These are phyloP conservation scores for Apis florea DNA, from an alignment of 1,140 invertebrate genomes.

Conservation along the genomic window DNA sequence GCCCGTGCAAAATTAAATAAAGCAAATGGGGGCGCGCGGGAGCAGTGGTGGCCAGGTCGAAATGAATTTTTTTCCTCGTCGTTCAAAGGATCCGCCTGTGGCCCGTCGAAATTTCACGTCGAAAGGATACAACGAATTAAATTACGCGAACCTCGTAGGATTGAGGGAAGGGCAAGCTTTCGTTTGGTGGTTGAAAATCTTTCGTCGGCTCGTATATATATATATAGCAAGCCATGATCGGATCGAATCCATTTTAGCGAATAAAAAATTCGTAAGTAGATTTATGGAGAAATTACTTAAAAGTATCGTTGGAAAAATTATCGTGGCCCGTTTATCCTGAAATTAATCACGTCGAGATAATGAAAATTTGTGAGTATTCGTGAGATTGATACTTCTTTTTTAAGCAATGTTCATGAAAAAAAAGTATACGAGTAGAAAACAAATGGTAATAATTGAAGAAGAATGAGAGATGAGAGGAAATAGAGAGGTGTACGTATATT, in stretches of 20 bases:
- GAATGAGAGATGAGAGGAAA: too few relatives aligned
- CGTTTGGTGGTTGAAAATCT: background rate
- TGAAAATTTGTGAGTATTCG: too few relatives aligned
- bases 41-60: background rate
- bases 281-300: background rate
- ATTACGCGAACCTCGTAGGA: background rate
- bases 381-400: too few relatives aligned
- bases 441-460: too few relatives aligned
- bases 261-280: background rate
- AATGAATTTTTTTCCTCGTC: background rate
- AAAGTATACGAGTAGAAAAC: too few relatives aligned
- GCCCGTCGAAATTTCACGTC: background rate
- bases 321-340: too few relatives aligned
- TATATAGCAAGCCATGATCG: too few relatives aligned
- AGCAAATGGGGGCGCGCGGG: background rate
- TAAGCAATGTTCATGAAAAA: too few relatives aligned
- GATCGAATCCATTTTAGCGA: background rate
- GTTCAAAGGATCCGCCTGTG: background rate
- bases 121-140: background rate
- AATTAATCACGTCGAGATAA: too few relatives aligned
- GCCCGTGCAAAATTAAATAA: slow-evolving; percentile 23
- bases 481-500: too few relatives aligned
- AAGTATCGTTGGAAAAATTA: background rate
- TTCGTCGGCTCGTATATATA: too few relatives aligned
- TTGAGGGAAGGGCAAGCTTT: background rate